These are phyloP conservation scores for Plectus sambesii DNA, from an alignment of 1,140 invertebrate genomes.

Conservation along the genomic window DNA sequence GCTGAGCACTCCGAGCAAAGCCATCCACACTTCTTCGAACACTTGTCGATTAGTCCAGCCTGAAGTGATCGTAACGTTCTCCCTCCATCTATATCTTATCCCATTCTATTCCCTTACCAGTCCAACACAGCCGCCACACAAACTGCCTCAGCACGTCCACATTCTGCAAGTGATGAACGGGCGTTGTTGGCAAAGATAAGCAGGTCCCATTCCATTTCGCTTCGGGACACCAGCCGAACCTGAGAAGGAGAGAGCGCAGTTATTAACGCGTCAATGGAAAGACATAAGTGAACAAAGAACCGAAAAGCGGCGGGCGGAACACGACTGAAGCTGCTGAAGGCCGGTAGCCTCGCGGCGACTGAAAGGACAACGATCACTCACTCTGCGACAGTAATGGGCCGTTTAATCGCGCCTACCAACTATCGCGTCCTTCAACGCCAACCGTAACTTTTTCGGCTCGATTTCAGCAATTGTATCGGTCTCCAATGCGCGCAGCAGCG, in stretches of 20 bases:
- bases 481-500: too few relatives aligned
- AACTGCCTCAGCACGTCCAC: background rate
- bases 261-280: too few relatives aligned
- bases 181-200: background rate
- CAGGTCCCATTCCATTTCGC: background rate
- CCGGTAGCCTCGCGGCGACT: background rate
- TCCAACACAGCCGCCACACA: background rate
- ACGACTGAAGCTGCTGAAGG: background rate
- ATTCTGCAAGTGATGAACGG: background rate
- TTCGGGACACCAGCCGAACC: background rate
- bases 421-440: too few relatives aligned
- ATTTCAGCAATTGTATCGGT: too few relatives aligned
- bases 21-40: background rate
- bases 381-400: too few relatives aligned
- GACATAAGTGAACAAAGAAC: too few relatives aligned
- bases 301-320: background rate
- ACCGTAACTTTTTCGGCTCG: too few relatives aligned
- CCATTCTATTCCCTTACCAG: background rate
- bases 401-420: too few relatives aligned
- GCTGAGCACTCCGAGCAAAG: background rate
- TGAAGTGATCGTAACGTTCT: background rate
- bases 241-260: too few relatives aligned
- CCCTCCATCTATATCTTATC: background rate
- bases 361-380: background rate
- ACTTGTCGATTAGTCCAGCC: background rate